Evolutionary conservation across 2,113 vertebrate genomes (phyloP).

Genomic region (Dryoscopus gambensis): DNA sequence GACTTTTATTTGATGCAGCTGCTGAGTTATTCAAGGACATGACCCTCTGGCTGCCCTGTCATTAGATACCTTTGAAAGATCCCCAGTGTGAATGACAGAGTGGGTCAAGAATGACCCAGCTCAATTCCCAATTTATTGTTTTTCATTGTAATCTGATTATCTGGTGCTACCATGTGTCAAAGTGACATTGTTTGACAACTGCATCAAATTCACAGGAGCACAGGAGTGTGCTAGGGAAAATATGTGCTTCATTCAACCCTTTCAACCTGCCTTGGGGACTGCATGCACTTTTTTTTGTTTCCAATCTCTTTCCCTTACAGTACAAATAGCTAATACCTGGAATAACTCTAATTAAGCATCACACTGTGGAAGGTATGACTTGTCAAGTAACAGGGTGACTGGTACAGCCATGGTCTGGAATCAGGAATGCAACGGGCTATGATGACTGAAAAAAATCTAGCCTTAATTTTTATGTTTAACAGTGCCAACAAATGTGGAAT

Average conservation of each 20-base stretch:
- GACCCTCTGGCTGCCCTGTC: not conserved
- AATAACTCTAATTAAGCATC: not conserved
- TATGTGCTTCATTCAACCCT: not conserved
- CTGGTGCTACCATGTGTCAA: conserved; percentile 29
- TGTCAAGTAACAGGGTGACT: not conserved
- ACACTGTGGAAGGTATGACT: not conserved
- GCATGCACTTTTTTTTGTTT: not conserved
- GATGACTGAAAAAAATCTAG: not conserved
- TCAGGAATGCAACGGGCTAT: not conserved
- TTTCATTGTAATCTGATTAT: conserved; percentile 55
- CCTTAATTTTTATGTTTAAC: not conserved
- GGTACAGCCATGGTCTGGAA: not conserved
- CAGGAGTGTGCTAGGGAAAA: not conserved
- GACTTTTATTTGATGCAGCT: not conserved
- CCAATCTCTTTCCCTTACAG: not conserved
- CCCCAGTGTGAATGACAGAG: not conserved
- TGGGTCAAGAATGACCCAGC: conserved; percentile 13
- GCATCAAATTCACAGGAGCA: conserved; percentile 14
- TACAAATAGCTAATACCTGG: not conserved
- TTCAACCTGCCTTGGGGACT: not conserved
- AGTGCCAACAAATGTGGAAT: not conserved
- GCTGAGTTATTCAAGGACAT: conserved; percentile 33
- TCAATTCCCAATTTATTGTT: conserved; percentile 42
- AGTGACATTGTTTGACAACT: conserved; percentile 48
- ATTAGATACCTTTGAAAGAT: conserved; percentile 11